A percentile compares a stretch with the other conserved stretches of the same genome.
Evolutionary conservation across 2,797 vertebrate genomes (phyloP).

Genomic region (Gorsachius magnificus): DNA sequence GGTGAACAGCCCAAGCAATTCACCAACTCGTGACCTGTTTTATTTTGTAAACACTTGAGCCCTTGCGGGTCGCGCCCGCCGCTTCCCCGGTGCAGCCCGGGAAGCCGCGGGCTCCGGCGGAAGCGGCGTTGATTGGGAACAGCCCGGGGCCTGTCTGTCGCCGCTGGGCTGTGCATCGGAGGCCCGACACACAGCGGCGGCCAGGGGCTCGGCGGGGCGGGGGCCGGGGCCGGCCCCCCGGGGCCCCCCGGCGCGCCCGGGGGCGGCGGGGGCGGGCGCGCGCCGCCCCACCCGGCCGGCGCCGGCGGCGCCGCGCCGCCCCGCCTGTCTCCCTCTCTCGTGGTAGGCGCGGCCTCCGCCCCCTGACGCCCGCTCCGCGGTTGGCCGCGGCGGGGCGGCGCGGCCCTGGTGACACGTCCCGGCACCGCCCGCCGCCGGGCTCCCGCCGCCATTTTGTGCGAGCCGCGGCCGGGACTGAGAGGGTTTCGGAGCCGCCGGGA

Average conservation of each 20-base stretch:
- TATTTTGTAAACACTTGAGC: too few relatives aligned
- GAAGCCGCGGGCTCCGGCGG: neutral
- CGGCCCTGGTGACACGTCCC: slow-evolving; percentile 6
- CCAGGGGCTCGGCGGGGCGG: too few relatives aligned
- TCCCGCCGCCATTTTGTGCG: slow-evolving; percentile 70
- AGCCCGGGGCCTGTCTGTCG: neutral
- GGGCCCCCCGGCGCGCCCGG: too few relatives aligned
- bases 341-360: neutral
- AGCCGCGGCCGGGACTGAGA: neutral
- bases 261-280: too few relatives aligned
- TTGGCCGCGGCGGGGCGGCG: neutral
- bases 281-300: too few relatives aligned
- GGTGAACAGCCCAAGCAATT: neutral
- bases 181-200: too few relatives aligned
- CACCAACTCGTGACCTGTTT: neutral
- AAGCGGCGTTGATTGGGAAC: too few relatives aligned
- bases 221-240: rapidly evolving
- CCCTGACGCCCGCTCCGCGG: neutral
- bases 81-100: neutral
- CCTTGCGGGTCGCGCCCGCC: neutral
- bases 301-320: too few relatives aligned
- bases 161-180: neutral
- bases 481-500: neutral
- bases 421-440: slow-evolving; percentile 5
- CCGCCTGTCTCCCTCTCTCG: neutral